Evolutionary conservation across 2,797 vertebrate genomes (phyloP).

Genomic region (Mus caroli): DNA sequence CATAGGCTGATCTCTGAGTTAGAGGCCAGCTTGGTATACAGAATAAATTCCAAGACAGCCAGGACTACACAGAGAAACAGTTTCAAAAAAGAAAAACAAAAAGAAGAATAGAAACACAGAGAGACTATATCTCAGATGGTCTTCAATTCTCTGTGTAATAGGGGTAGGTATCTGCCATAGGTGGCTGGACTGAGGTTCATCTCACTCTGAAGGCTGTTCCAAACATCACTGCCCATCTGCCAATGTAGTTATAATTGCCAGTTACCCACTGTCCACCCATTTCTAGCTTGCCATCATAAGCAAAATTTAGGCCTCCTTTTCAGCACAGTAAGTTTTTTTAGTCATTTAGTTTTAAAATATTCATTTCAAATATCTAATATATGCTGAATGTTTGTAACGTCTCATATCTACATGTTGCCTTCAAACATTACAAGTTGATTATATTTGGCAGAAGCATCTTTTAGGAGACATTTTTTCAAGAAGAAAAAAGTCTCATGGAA

Average conservation of each 20-base stretch:
- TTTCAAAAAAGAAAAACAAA: not conserved
- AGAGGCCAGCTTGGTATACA: not conserved
- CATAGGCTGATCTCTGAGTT: not conserved
- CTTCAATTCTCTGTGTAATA: not conserved
- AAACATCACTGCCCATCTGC: not conserved
- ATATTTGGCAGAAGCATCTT: not conserved
- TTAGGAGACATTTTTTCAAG: not conserved
- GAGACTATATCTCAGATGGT: not conserved
- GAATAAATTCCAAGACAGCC: not conserved
- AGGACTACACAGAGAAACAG: not conserved
- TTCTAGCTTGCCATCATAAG: not conserved
- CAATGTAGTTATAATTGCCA: not conserved
- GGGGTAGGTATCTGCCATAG: too few relatives aligned
- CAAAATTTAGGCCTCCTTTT: not conserved
- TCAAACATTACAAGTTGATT: not conserved
- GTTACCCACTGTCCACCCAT: not conserved
- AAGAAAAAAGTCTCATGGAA: not conserved
- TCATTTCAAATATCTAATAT: not conserved
- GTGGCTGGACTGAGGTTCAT: not conserved
- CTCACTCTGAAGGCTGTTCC: not conserved
- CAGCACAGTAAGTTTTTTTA: not conserved
- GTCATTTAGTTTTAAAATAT: not conserved
- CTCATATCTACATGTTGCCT: not conserved
- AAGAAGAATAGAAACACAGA: not conserved
- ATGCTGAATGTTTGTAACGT: not conserved